phyloP scores from a whole-genome alignment of 2,113 vertebrate genomes.

The Phrynosoma platyrhinos region DNA sequence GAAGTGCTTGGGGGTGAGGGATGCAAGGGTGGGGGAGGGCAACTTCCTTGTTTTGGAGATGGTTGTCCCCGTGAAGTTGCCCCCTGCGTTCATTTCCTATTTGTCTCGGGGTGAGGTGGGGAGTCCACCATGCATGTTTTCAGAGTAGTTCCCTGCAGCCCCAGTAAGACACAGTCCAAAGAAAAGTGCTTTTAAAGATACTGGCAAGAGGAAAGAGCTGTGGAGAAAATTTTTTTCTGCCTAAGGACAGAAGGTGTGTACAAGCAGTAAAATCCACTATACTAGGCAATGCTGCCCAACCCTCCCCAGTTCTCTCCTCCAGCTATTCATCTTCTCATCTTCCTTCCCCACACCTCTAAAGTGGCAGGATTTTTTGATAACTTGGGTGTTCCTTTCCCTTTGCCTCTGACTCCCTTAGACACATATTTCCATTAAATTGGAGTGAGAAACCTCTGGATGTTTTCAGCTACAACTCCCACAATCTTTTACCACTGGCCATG shows the following conservation, averaged over 20 bases:
- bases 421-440: not conserved
- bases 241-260: conserved; percentile 7
- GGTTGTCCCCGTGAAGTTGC: not conserved
- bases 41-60: no score
- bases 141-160: not conserved
- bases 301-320: not conserved
- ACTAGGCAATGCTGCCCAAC: conserved; percentile 10
- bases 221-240: not conserved
- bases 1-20: no score
- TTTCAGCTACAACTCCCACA: not conserved
- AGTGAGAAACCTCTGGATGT: not conserved
- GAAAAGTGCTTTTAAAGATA: not conserved
- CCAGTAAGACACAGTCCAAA: not conserved
- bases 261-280: not conserved
- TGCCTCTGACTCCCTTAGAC: not conserved
- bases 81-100: not conserved
- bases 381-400: not conserved
- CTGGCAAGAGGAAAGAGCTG: not conserved
- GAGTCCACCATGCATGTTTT: not conserved
- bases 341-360: not conserved
- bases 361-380: not conserved
- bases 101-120: not conserved
- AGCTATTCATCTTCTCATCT: not conserved
- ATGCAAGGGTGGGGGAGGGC: no score
- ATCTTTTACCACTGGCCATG: not conserved